Conservation (phyloP, 2,797 vertebrate species). For the Betta splendens region DNA sequence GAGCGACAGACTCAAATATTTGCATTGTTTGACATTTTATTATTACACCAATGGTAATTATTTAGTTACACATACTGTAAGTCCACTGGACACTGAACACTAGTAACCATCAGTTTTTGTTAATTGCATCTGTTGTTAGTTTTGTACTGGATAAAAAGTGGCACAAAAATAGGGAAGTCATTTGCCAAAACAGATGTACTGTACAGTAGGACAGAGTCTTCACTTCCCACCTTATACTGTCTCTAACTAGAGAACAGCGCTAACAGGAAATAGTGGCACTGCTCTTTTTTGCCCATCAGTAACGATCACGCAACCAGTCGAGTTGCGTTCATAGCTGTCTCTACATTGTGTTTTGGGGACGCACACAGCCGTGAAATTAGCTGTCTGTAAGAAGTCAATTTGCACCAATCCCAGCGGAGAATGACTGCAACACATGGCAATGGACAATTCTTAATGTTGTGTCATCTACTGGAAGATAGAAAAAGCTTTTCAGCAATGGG, state of each 20-base stretch:
- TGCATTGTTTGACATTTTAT: too few species aligned
- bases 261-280: not conserved
- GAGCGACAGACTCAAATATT: too few species aligned
- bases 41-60: too few species aligned
- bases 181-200: not conserved
- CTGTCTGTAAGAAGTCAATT: conserved; percentile 30
- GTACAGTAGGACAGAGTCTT: not conserved
- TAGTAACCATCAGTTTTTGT: too few species aligned
- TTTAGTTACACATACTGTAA: too few species aligned
- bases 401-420: conserved; percentile 22
- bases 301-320: conserved; percentile 29
- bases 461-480: conserved; percentile 13
- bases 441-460: conserved; percentile 23
- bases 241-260: not conserved
- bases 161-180: not conserved
- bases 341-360: conserved; percentile 8
- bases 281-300: conserved; percentile 27
- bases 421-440: conserved; percentile 13
- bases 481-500: conserved; percentile 8
- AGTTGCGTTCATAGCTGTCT: conserved; percentile 10
- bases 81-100: too few species aligned
- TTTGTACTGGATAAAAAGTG: too few species aligned
- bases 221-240: not conserved
- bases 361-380: conserved; percentile 35
- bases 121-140: too few species aligned